Evolutionary conservation across 2,113 vertebrate genomes (phyloP).

Genomic region (Stigmatopora argus): DNA sequence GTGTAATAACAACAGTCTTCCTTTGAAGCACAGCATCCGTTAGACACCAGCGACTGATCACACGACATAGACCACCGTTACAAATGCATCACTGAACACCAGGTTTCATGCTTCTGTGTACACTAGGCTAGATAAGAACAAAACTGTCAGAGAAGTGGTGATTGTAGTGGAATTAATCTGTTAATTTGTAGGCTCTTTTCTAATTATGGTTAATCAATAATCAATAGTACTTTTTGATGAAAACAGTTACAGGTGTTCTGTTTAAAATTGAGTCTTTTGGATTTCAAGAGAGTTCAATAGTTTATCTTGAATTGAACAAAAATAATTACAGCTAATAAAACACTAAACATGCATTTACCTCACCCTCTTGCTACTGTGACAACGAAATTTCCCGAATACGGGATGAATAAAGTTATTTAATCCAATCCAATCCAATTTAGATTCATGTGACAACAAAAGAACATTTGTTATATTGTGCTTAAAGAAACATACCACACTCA

Average conservation of each 20-base stretch:
- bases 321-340: neutral
- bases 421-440: no score
- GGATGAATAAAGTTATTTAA: no score
- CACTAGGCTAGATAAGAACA: conserved; percentile 64
- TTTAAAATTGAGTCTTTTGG: conserved; percentile 5
- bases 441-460: neutral
- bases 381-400: no score
- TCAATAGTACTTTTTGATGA: conserved; percentile 20
- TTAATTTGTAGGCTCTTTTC: neutral
- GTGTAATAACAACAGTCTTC: conserved; percentile 48
- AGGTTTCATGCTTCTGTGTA: conserved; percentile 39
- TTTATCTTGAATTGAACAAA: neutral
- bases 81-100: conserved; percentile 47
- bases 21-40: conserved; percentile 57
- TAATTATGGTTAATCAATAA: no score
- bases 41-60: conserved; percentile 60
- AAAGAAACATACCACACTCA: neutral
- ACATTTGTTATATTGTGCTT: no score
- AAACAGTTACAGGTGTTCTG: conserved; percentile 20
- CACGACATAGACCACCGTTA: conserved; percentile 55
- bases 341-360: conserved; percentile 2
- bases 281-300: neutral
- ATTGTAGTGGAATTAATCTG: conserved; percentile 14
- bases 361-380: no score
- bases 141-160: conserved; percentile 16